Evolutionary conservation across 2,888 invertebrate species (phyloP).

Genomic region (Agrochola litura): DNA sequence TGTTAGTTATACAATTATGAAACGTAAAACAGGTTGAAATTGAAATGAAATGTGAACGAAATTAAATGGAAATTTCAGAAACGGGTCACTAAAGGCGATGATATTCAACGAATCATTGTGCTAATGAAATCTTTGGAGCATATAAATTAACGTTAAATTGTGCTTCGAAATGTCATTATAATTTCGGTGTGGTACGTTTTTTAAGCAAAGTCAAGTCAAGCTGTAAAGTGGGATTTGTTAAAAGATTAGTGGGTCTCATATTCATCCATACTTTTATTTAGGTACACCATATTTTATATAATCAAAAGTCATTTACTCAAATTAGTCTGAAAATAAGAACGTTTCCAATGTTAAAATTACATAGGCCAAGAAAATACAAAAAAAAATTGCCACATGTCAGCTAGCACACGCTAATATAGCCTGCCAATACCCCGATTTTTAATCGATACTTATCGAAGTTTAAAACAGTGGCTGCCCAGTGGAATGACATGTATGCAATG

Average conservation of each 20-base stretch:
- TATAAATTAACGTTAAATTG: conserved; percentile 26
- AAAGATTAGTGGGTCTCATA: neutral
- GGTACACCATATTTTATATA: neutral
- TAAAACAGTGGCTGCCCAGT: neutral
- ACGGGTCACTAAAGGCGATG: conserved; percentile 51
- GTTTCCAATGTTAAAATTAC: no score
- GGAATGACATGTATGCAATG: no score
- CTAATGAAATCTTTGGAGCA: conserved; percentile 51
- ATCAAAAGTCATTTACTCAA: no score
- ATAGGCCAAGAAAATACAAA: no score
- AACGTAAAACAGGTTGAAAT: conserved; percentile 50
- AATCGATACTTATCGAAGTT: no score
- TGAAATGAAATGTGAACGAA: conserved; percentile 43
- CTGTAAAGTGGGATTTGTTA: neutral
- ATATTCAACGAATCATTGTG: conserved; percentile 47
- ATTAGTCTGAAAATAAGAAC: no score
- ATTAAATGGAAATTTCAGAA: conserved; percentile 57
- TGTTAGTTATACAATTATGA: conserved; percentile 53
- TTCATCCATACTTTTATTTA: neutral
- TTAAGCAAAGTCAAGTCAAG: neutral
- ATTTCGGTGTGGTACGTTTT: conserved; percentile 3
- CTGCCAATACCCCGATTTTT: no score
- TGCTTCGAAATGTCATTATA: conserved; percentile 16
- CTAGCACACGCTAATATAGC: no score
- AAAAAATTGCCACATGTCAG: no score